Percentiles rank a stretch among this genome's conserved stretches.
Evolutionary conservation across 2,888 invertebrate genomes (phyloP).

Genomic region (Sthenelais limicola): DNA sequence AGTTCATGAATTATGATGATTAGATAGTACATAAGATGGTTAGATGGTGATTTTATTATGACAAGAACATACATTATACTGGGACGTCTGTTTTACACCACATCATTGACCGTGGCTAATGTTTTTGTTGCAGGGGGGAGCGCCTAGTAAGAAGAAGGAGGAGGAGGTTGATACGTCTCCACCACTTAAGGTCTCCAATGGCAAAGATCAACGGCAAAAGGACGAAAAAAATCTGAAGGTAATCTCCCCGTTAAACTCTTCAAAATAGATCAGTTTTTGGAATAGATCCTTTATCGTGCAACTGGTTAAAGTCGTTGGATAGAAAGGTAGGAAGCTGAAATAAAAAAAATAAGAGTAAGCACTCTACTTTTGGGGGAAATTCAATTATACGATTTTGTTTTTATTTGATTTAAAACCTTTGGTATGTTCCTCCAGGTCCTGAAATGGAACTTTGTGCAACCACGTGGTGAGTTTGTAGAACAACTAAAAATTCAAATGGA

Average conservation of each 20-base stretch:
- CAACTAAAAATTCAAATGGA: slow-evolving; percentile 93
- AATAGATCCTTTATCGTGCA: background rate
- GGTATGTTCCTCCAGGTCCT: slow-evolving; percentile 73
- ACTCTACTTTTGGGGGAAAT: background rate
- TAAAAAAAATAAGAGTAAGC: background rate
- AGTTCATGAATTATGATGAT: background rate
- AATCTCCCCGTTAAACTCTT: slow-evolving; percentile 5
- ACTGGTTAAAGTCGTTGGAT: background rate
- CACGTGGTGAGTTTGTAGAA: slow-evolving; percentile 94
- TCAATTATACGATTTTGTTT: background rate
- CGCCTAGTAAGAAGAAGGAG: slow-evolving; percentile 79
- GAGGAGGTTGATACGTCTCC: slow-evolving; percentile 89
- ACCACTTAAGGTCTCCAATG: slow-evolving; percentile 80
- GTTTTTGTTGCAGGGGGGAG: slow-evolving; percentile 44
- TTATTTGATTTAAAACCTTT: background rate
- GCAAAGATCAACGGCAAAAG: slow-evolving; percentile 92
- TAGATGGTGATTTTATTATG: background rate
- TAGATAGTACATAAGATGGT: background rate
- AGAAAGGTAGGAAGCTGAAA: background rate
- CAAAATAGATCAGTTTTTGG: background rate
- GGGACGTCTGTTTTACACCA: background rate
- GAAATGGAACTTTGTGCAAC: slow-evolving; percentile 96
- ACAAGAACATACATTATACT: background rate
- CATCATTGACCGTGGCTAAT: no score
- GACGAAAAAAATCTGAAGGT: slow-evolving; percentile 94